Evolutionary conservation across 2,113 vertebrate genomes (phyloP), one percentile per base, ranked within the genome.

Genomic region (Cololabis saira): DNA sequence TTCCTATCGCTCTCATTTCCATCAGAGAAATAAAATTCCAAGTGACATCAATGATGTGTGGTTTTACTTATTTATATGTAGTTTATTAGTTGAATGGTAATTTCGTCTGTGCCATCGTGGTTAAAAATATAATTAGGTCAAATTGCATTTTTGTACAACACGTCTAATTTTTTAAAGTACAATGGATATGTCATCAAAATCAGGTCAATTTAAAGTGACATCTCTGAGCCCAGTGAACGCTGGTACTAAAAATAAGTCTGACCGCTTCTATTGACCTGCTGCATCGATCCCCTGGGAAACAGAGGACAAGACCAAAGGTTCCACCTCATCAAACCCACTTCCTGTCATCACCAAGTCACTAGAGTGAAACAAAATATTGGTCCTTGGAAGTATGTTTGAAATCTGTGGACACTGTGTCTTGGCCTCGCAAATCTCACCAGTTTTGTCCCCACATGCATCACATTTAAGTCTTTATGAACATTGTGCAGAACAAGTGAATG

Each of bases 321-420:
- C 80, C 67, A 71, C 72, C 83, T 85, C 81, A 84, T 88, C 64
- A 55, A 67, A 79, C 67, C 74, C 65, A 78, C 72, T 81, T 82
- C 78, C 82, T 71, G 62, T 61, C 58, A 55, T 78, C 54, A 63
- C 67, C 64, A 60, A 67, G 50, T 68, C 78, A 52, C 66, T 78
- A 63, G 78, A 69, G 41, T 76, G 82, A 81, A 85, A 84, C 85
- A 45, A 49, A 71, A 73, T 58, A 75, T 21, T 17, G 40, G 37
- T 42, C 13, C 41, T 43, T 40, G 12, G 37, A 18, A 51, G 55
- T 50, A 33, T 56, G 22, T 69, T 24, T 33, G 47, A 60, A 37
- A 64, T 13, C 14, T 37, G 22, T 61, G 43, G n/a, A 42, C 33
- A 19, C 52, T 4, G 11, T 14, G 16, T n/a, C 8, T 43, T 12